These are phyloP conservation scores for Eudyptes chrysolophus DNA, from an alignment of 2,113 vertebrate genomes.

Conservation along the genomic window DNA sequence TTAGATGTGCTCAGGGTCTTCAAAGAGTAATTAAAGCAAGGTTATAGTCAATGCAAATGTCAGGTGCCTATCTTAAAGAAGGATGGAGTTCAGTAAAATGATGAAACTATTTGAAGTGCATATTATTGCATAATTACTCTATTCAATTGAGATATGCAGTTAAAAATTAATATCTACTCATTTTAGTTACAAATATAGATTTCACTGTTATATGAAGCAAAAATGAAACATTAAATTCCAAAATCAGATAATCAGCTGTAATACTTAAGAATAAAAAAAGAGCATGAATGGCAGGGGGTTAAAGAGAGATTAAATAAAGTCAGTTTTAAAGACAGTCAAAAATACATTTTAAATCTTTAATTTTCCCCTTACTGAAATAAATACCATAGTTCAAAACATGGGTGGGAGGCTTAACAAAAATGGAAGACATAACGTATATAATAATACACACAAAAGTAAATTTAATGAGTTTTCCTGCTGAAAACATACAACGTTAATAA, in stretches of 20 bases:
- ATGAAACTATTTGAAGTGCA: background rate
- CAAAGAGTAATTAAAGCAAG: background rate
- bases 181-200: background rate
- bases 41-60: no score
- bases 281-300: background rate
- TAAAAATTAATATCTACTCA: background rate
- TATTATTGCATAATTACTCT: fast-evolving
- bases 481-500: background rate
- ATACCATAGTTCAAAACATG: background rate
- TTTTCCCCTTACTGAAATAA: background rate
- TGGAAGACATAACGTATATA: background rate
- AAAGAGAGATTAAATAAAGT: background rate
- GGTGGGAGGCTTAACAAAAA: background rate
- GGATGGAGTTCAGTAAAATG: background rate
- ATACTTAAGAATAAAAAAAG: background rate
- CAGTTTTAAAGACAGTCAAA: background rate
- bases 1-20: no score
- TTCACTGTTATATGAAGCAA: background rate
- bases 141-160: background rate
- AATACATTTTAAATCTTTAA: background rate
- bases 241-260: background rate
- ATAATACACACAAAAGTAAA: background rate
- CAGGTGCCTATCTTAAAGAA: background rate
- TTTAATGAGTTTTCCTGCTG: background rate
- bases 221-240: background rate